Conservation (phyloP, 2,797 vertebrate genomes). For the Pampus argenteus region DNA sequence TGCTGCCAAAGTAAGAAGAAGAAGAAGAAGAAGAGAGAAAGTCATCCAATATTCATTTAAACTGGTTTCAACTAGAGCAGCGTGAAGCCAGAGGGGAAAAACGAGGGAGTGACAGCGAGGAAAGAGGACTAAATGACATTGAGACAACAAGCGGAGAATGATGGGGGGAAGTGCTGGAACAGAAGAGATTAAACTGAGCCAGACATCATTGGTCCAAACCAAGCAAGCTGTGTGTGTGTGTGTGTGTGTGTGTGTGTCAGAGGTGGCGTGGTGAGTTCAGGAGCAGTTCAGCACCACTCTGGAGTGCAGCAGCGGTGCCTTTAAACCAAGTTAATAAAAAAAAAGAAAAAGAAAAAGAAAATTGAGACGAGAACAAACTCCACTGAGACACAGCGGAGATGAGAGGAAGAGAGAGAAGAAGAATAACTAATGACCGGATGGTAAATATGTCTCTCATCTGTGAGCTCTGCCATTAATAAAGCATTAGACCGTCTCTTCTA, state of each 20-base stretch:
- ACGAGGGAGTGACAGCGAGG: background rate
- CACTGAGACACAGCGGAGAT: slow-evolving; percentile 7
- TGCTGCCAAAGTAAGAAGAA: slow-evolving; percentile 7
- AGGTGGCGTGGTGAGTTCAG: slow-evolving; percentile 50
- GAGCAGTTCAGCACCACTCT: slow-evolving; percentile 52
- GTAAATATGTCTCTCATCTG: slow-evolving; percentile 44
- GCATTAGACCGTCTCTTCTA: slow-evolving; percentile 47
- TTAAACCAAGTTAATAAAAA: background rate
- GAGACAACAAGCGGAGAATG: slow-evolving; percentile 2
- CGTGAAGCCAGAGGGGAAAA: background rate
- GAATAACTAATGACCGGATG: slow-evolving; percentile 33
- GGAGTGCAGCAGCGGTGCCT: slow-evolving; percentile 4
- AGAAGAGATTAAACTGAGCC: slow-evolving; percentile 4
- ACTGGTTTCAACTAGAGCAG: slow-evolving; percentile 17
- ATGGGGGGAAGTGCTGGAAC: background rate
- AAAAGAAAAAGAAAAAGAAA: no score
- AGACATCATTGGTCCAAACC: slow-evolving; percentile 20
- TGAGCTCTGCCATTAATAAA: slow-evolving; percentile 51
- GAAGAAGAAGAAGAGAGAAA: slow-evolving; percentile 14
- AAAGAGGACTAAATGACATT: slow-evolving; percentile 23
- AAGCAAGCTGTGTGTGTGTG: background rate
- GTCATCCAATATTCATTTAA: slow-evolving; percentile 24
- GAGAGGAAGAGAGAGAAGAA: slow-evolving; percentile 17
- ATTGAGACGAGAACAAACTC: slow-evolving; percentile 2
- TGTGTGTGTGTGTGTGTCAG: slow-evolving; percentile 27